A percentile compares a stretch with the other conserved stretches of the same genome.
Conservation (phyloP, 2,888 invertebrate genomes). For the Eupithecia exiguata region DNA sequence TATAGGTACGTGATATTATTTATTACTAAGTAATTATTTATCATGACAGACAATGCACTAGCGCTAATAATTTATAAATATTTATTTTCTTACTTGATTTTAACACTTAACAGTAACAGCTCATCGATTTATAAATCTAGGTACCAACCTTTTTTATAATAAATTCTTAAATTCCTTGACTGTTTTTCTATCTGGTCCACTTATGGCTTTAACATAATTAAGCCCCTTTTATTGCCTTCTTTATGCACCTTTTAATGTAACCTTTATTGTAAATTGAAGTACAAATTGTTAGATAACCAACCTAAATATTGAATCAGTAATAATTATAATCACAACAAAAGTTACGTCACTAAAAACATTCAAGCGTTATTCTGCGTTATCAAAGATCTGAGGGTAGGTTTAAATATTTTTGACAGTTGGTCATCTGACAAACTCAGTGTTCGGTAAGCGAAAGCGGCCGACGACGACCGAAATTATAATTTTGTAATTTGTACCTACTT, state of each 20-base stretch:
- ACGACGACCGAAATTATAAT: neutral
- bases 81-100: too few species aligned
- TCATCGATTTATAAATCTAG: too few species aligned
- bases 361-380: neutral
- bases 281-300: too few species aligned
- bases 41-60: too few species aligned
- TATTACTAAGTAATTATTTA: too few species aligned
- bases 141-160: neutral
- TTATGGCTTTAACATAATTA: neutral
- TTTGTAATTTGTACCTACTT: neutral
- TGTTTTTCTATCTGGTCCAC: neutral
- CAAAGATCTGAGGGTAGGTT: neutral
- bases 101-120: too few species aligned
- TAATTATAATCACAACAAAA: neutral
- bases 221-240: neutral
- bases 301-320: neutral
- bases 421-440: too few species aligned
- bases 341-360: neutral
- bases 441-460: too few species aligned
- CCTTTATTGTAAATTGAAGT: neutral
- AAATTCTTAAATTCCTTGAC: neutral
- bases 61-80: too few species aligned
- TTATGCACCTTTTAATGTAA: neutral
- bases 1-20: too few species aligned
- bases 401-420: constrained; percentile 4